Conservation (phyloP, 1,140 invertebrate species). For the Muscidifurax raptorellus region DNA sequence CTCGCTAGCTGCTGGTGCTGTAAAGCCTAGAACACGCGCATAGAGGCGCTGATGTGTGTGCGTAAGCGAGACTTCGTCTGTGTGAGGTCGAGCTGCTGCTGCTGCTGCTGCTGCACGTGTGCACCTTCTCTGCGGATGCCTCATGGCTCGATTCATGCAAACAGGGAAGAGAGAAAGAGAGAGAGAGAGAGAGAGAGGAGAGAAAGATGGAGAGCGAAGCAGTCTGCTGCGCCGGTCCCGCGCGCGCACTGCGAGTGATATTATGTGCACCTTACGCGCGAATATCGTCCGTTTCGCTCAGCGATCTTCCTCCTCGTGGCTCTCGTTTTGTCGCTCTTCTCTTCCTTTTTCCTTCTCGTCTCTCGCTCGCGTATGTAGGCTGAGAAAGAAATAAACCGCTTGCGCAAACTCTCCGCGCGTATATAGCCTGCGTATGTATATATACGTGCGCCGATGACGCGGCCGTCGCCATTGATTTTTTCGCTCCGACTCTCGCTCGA, state of each 20-base stretch:
- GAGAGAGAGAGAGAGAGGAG: background rate
- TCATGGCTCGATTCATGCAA: background rate
- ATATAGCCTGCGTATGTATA: no score
- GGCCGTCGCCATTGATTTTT: background rate
- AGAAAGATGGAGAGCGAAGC: background rate
- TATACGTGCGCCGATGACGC: background rate
- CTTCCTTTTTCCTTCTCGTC: background rate
- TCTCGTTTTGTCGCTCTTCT: background rate
- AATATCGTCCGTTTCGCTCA: no score
- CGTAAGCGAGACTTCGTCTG: background rate
- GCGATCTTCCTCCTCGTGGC: no score
- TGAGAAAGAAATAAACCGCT: background rate
- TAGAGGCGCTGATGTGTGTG: background rate
- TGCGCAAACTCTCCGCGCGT: background rate
- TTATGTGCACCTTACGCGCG: background rate
- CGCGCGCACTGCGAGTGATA: background rate
- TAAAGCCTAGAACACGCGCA: background rate
- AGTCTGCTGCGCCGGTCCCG: background rate
- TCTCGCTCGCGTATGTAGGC: background rate
- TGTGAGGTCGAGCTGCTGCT: conserved; percentile 15
- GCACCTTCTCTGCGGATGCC: conserved; percentile 33
- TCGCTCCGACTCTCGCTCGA: background rate
- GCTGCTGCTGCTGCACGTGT: conserved; percentile 34
- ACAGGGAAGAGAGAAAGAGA: background rate
- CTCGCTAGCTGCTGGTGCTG: background rate